Evolutionary conservation across 2,888 invertebrate genomes (phyloP), one percentile per base, ranked within the genome.

Genomic region (Argyresthia goedartella): DNA sequence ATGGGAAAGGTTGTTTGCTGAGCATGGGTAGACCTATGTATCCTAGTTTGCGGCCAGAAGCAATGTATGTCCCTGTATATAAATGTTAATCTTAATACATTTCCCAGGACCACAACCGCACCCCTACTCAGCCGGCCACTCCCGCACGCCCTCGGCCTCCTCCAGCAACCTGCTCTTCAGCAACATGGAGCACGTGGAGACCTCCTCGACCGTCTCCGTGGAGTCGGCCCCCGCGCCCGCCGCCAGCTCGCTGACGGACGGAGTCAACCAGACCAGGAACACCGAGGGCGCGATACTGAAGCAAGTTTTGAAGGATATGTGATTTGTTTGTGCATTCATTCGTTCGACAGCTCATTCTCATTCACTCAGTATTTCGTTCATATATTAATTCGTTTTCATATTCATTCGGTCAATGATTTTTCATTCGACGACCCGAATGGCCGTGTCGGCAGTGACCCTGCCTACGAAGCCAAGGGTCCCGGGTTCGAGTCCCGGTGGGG

Each of bases 251-350:
- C 39, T 82, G 8, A 85, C 86, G 53, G 78, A 81, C 0, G 87
- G 85, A 0, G 75, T 87, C 15, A 86, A 75, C 41, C 86, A 87
- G 52, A 80, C 77, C 0, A 71, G 87, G 15, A 84, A 85, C 55
- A 85, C 77, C 0, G 86, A 87, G 53, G 80, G 87, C 7, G 81
- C 87, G 16, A 87, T 87, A 46, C 55, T 87, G 54, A 87, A 86
- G 57, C 81, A 86, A 52, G 86, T 86, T 0, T 56, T 87, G 4
- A 85, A 79, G 54, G 86, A 87, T 56, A 80, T 82, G 25, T 25
- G 25, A 25, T 25, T 4, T 6, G 25, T 4, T 25, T 4, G 25
- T 4, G 73, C 81, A 70, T 2, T 25, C 25, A 25, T 25, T 25
- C 25, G 25, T 2, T 25, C 25, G n/a, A n/a, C n/a, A n/a, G n/a